Percentiles rank a stretch among this genome's conserved stretches.
phyloP scores from a whole-genome alignment of 2,113 vertebrate genomes.

The Mungos mungo region DNA sequence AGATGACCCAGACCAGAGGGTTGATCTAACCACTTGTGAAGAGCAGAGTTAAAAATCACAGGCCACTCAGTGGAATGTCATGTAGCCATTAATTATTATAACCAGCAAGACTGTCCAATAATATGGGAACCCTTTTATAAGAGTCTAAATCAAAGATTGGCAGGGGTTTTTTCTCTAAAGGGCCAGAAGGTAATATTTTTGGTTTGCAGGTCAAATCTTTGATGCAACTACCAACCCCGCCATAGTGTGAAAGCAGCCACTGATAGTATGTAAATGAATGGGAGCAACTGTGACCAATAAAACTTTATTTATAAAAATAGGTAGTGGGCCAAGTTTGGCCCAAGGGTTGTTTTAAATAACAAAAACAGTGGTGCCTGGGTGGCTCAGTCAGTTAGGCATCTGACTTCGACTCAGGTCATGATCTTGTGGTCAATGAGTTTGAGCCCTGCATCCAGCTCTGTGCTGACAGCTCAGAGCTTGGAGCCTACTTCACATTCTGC shows the following conservation, averaged over 20 bases:
- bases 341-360: neutral
- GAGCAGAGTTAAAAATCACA: neutral
- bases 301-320: constrained; percentile 52
- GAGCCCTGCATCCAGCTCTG: too few relatives aligned
- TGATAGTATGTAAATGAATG: neutral
- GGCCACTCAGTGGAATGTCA: neutral
- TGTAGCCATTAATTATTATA: constrained; percentile 30
- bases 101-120: neutral
- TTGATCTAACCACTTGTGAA: neutral
- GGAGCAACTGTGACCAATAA: neutral
- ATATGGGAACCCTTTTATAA: neutral
- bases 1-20: neutral
- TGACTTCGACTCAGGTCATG: too few relatives aligned
- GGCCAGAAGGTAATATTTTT: neutral
- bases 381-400: too few relatives aligned
- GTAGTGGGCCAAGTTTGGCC: neutral
- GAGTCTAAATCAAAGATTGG: neutral
- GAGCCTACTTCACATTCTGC: too few relatives aligned
- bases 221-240: neutral
- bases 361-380: neutral
- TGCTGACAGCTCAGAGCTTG: too few relatives aligned
- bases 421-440: too few relatives aligned
- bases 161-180: neutral
- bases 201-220: neutral
- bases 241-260: neutral